phyloP scores from a whole-genome alignment of 2,113 vertebrate genomes.

The Podilymbus podiceps region DNA sequence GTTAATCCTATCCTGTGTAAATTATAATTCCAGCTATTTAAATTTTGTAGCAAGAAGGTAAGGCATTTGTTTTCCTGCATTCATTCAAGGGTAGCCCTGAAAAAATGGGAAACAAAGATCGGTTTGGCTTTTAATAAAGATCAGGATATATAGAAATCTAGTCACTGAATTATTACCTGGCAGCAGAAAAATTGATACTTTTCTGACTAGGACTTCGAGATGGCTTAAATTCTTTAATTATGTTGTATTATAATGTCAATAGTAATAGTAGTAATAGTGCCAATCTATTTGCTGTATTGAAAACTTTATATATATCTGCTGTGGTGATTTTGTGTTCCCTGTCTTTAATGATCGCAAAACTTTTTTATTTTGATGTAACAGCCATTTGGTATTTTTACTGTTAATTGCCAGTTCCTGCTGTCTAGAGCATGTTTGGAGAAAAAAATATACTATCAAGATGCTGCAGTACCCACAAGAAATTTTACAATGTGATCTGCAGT shows the following conservation, averaged over 20 bases:
- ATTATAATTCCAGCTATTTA: not conserved
- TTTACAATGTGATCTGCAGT: not conserved
- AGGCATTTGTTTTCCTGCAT: not conserved
- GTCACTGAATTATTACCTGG: not conserved
- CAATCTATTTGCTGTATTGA: not conserved
- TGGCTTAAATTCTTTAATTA: not conserved
- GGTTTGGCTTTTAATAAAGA: not conserved
- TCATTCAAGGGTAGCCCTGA: not conserved
- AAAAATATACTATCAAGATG: not conserved
- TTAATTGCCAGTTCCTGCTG: not conserved
- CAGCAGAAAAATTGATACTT: not conserved
- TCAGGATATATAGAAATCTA: not conserved
- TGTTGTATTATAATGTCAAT: not conserved
- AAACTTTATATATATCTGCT: not conserved
- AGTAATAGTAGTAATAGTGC: not conserved
- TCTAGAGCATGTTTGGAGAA: not conserved
- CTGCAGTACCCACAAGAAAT: not conserved
- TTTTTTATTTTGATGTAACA: not conserved
- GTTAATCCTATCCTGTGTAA: not conserved
- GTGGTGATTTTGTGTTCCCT: not conserved
- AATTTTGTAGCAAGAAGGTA: not conserved
- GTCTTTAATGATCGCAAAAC: not conserved
- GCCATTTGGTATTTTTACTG: not conserved
- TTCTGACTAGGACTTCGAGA: not conserved
- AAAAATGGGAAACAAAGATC: not conserved